Base-by-base conservation (phyloP, 2,113 vertebrate genomes). In the Terrapene triunguis region DNA sequence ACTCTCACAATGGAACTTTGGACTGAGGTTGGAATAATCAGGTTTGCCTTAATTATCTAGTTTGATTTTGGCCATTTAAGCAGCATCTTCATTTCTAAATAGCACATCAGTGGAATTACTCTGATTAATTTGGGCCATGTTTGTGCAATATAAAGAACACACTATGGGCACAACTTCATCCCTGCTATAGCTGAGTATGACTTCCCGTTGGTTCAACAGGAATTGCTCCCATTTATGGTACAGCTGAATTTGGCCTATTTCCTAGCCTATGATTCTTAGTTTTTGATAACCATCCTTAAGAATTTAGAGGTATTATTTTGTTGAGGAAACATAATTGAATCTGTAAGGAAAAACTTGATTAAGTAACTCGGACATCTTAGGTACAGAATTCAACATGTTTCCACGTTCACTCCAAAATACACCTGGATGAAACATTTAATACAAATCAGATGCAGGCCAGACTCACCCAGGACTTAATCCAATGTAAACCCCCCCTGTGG, bases 1-100 rank as follows among this genome's bases (percentile, higher is more conserved):
- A 38, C 29, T 5, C 7, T 10, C 0, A 3, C 65, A 35, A 29
- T 86, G 53, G 29, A 87, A 65, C n/a, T 82, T 69, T 9, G 6
- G 83, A 65, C 47, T 0, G 3, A 65, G 38, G n/a, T 79, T 65
- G 4, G 27, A 54, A 85, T 87, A 83, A 54, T 94, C 80, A 91
- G 69, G 84, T 79, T 90, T 74, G 19, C 76, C 80, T 87, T 54
- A 74, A 16, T 32, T 42, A 69, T 47, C 91, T 92, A 74, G 91
- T 42, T 93, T 84, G 38, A 84, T 5, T 69, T 92, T 94, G 59
- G n/a, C 80, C 89, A 90, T 90, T 89, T 79, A 90, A 95, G 84
- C 54, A 83, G 82, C 74, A 94, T 59, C 29, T 95, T 54, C 57
- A 44, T 8, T 92, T n/a, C 57, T 55, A 86, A 78, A 2, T 9